These are phyloP conservation scores for Tetragnatha versicolor DNA, from an alignment of 1,140 invertebrate species.

Conservation along the genomic window DNA sequence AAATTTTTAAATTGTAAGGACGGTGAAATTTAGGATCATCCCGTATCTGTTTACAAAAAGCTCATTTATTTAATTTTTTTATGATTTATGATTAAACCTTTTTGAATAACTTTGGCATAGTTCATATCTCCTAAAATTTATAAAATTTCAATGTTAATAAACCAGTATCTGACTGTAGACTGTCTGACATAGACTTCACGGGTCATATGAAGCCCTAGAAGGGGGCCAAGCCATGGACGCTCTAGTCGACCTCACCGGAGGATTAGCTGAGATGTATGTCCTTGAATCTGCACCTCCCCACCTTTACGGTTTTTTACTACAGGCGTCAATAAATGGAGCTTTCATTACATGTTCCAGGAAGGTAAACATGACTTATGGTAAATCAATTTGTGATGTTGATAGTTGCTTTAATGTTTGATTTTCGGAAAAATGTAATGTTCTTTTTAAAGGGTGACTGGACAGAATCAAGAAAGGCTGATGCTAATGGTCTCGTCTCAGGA, in stretches of 20 bases:
- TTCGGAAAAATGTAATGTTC: background rate
- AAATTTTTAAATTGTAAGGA: too few relatives aligned
- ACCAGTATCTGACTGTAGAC: too few relatives aligned
- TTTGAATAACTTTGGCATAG: too few relatives aligned
- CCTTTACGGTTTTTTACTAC: slow-evolving; percentile 62
- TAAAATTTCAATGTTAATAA: too few relatives aligned
- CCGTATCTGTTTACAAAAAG: too few relatives aligned
- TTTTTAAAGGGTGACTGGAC: slow-evolving; percentile 65
- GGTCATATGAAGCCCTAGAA: slow-evolving; percentile 75
- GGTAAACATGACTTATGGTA: slow-evolving; percentile 59
- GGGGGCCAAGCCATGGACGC: slow-evolving; percentile 73
- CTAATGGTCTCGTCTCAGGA: slow-evolving; percentile 67
- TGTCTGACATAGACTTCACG: slow-evolving; percentile 71
- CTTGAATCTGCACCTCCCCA: slow-evolving; percentile 60
- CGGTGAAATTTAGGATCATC: too few relatives aligned
- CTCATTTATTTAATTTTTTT: too few relatives aligned
- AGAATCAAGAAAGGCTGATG: slow-evolving; percentile 62
- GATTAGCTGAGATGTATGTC: slow-evolving; percentile 78
- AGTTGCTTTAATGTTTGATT: background rate
- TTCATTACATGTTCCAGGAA: slow-evolving; percentile 73
- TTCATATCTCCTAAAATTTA: too few relatives aligned
- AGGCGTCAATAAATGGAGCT: slow-evolving; percentile 67
- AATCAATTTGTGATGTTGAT: background rate
- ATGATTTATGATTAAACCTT: too few relatives aligned
- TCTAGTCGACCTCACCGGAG: slow-evolving; percentile 79